phyloP scores from a whole-genome alignment of 2,797 vertebrate genomes.

The Labroides dimidiatus region DNA sequence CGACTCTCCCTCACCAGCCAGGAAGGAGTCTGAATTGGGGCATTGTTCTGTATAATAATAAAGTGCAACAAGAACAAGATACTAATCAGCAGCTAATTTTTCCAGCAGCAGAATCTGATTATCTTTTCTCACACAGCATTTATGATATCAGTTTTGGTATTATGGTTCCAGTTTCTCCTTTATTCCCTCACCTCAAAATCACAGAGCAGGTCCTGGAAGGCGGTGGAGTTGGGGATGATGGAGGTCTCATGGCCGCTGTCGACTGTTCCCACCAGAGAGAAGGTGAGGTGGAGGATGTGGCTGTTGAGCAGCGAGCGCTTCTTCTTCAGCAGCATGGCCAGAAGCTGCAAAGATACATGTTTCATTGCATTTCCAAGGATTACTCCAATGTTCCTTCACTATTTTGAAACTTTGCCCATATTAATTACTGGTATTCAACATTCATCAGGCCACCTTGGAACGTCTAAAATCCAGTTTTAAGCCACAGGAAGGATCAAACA shows the following conservation, averaged over 20 bases:
- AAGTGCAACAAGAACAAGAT: too few species aligned
- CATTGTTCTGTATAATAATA: not conserved
- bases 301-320: conserved; percentile 97
- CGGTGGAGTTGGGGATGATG: conserved; percentile 97
- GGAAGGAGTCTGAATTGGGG: not conserved
- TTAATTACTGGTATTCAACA: too few species aligned
- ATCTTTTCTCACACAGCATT: not conserved
- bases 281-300: conserved; percentile 98
- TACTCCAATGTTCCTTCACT: too few species aligned
- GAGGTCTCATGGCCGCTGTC: conserved; percentile 98
- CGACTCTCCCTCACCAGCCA: not conserved
- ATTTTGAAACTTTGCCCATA: too few species aligned
- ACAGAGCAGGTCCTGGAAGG: conserved; percentile 98
- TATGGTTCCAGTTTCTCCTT: accelerated
- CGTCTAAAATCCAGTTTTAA: too few species aligned
- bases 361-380: too few species aligned
- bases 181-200: conserved; percentile 91
- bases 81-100: too few species aligned
- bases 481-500: not conserved
- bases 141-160: not conserved
- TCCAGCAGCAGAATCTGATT: not conserved
- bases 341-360: conserved; percentile 82
- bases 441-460: too few species aligned
- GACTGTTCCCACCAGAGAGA: conserved; percentile 97
- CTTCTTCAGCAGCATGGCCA: conserved; percentile 98